Evolutionary conservation across 2,888 invertebrate genomes (phyloP).

Genomic region (Agonum fuliginosum): DNA sequence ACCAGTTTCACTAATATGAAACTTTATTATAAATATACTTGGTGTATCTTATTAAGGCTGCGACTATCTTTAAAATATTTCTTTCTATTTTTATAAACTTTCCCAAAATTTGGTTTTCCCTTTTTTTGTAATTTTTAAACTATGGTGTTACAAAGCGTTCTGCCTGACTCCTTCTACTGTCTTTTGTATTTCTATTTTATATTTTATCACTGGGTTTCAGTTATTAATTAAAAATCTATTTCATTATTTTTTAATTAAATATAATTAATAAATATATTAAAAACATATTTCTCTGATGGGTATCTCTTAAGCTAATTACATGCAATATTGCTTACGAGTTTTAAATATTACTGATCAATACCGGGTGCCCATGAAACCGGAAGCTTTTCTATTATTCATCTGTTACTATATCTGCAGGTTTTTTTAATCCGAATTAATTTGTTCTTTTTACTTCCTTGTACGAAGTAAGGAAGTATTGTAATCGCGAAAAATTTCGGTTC

Average conservation of each 20-base stretch:
- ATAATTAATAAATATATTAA: slow-evolving; percentile 63
- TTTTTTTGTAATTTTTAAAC: slow-evolving; percentile 37
- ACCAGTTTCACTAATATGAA: slow-evolving; percentile 52
- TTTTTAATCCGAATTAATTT: too few relatives aligned
- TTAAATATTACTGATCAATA: slow-evolving; percentile 59
- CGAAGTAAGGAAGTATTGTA: too few relatives aligned
- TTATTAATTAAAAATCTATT: slow-evolving; percentile 52
- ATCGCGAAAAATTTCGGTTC: too few relatives aligned
- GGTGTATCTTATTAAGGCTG: slow-evolving; percentile 70
- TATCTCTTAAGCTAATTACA: slow-evolving; percentile 63
- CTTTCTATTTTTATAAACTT: slow-evolving; percentile 59
- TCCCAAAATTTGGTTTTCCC: slow-evolving; percentile 36
- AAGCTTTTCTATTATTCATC: slow-evolving; percentile 53
- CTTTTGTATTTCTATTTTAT: slow-evolving; percentile 31
- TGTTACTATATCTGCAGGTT: not conserved
- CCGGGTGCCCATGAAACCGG: slow-evolving; percentile 7
- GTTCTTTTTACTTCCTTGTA: too few relatives aligned
- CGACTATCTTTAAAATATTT: slow-evolving; percentile 65
- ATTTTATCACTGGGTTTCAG: slow-evolving; percentile 49
- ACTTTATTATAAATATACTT: slow-evolving; percentile 65
- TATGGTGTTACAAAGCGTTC: slow-evolving; percentile 55
- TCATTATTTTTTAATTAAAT: slow-evolving; percentile 56
- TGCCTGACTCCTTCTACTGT: slow-evolving; percentile 49
- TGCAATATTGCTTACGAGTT: slow-evolving; percentile 66
- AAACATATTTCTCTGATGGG: slow-evolving; percentile 64